Base-by-base conservation (phyloP, 1,140 invertebrate species). In the Solenopsis fugax region DNA sequence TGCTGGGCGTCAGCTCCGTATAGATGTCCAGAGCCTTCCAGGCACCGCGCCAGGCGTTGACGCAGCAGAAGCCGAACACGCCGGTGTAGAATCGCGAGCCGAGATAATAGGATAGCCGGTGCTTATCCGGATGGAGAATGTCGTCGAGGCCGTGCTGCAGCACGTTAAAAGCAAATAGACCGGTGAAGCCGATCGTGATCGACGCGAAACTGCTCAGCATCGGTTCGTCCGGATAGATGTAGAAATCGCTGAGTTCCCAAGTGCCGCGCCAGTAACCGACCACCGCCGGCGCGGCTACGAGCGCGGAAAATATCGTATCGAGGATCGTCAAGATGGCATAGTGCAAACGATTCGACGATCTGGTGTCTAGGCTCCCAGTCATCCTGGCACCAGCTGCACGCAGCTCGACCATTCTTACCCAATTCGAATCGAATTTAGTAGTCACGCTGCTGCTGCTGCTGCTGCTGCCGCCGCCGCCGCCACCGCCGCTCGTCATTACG, bases 231-330 rank as follows among this genome's bases (percentile, higher is more conserved):
- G 97, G 97, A 67, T 96, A 96, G 34, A 98, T 95, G 93, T 97
- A 97, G 45, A 96, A 92, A 86, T 97, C 97, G 96, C 98, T 97
- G 21, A 98, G 96, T 62, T 96, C 96, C 98, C 98, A 98, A 45
- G 97, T 97, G 72, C 97, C 97, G 45, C 98, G 96, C 98, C 98
- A 98, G 93, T 98, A 98, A 65, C 96, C 96, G 10, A 98, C 97
- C 2, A 98, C 97, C 12, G 97, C 96, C 10, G 98, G 98, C 0
- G 97, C 97, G 7, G 98, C 96, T 13, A 98, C 95, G 0, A 96
- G 92, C 64, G 97, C 96, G 6, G 97, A 97, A 91, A 98, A 96
- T 18, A 97, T 90, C 16, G 96, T 96, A 93, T 98, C 98, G 60
- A 98, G 93, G 64, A 97, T 91, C 16, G 96, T 96, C 24, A 98